Conservation (phyloP, 2,113 vertebrate genomes). For the Vicugna pacos region DNA sequence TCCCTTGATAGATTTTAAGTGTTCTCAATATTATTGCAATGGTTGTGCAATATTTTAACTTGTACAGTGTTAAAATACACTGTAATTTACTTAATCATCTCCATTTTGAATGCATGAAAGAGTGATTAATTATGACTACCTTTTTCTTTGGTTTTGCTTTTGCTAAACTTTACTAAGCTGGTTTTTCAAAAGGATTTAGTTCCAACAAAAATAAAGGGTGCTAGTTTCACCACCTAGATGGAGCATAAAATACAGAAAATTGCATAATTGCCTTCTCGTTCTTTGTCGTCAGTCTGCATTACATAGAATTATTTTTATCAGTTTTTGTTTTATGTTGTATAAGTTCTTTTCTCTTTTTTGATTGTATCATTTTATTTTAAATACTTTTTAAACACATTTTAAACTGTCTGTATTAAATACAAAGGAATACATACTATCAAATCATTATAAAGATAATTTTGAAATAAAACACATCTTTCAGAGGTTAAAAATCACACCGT, state of each 20-base stretch:
- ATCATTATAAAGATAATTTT: neutral
- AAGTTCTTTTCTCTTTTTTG: neutral
- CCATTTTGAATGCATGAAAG: neutral
- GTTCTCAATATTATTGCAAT: neutral
- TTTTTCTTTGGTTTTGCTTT: neutral
- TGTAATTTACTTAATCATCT: neutral
- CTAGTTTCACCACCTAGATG: neutral
- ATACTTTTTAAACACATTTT: neutral
- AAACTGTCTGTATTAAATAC: neutral
- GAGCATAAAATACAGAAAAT: neutral
- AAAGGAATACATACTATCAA: neutral
- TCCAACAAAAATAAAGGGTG: neutral
- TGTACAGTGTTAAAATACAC: neutral
- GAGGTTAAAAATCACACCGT: neutral
- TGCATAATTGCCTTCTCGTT: neutral
- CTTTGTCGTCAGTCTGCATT: neutral
- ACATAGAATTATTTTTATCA: neutral
- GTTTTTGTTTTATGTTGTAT: neutral
- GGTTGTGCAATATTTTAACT: neutral
- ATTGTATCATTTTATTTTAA: slow-evolving; percentile 30
- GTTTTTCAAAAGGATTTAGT: neutral
- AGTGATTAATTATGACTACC: neutral
- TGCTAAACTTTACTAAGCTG: neutral
- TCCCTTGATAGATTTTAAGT: neutral
- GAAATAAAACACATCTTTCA: neutral